Conservation (phyloP, 2,113 vertebrate genomes). For the Cyanoliseus patagonus region DNA sequence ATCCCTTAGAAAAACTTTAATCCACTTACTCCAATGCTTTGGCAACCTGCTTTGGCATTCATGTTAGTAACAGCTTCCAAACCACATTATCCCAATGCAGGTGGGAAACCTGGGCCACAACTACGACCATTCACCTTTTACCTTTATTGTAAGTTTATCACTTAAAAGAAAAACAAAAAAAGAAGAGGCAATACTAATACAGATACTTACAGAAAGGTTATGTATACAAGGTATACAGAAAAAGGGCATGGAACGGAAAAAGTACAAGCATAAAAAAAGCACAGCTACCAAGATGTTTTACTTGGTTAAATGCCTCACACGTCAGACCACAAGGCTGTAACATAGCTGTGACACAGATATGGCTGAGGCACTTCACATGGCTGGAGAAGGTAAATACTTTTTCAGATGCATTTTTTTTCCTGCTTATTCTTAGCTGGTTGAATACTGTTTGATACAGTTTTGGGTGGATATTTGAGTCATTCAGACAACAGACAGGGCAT, state of each 20-base stretch:
- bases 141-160: not conserved
- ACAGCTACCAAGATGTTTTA: not conserved
- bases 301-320: not conserved
- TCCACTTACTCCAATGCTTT: not conserved
- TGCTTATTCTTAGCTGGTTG: not conserved
- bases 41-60: not conserved
- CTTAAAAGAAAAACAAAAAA: not conserved
- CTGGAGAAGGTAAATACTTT: not conserved
- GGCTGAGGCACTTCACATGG: not conserved
- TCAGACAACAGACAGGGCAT: slow-evolving; percentile 11
- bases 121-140: not conserved
- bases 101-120: not conserved
- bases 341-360: not conserved
- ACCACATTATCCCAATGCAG: not conserved
- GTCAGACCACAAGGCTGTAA: not conserved
- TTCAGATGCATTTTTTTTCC: not conserved
- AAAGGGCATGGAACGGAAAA: not conserved
- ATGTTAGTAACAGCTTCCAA: not conserved
- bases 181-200: not conserved
- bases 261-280: not conserved
- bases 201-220: not conserved
- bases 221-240: not conserved
- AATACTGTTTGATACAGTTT: not conserved
- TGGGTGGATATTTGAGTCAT: not conserved
- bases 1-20: not conserved